phyloP scores from a whole-genome alignment of 2,888 invertebrate genomes.

The Hyposoter didymator region DNA sequence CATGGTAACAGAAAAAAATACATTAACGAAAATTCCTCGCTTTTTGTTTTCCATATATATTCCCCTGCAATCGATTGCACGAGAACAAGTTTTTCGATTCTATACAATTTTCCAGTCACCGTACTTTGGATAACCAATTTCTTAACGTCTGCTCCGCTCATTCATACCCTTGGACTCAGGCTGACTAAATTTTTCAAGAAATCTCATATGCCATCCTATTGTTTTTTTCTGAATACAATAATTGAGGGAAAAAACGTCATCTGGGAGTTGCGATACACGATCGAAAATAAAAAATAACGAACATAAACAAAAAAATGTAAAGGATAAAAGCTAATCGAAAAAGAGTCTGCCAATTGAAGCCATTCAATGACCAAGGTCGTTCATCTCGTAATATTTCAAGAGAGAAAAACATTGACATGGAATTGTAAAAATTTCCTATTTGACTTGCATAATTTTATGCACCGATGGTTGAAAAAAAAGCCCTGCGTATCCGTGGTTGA shows the following conservation, averaged over 20 bases:
- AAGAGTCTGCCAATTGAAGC: too few species aligned
- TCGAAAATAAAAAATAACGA: too few species aligned
- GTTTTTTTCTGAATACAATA: neutral
- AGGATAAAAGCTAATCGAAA: too few species aligned
- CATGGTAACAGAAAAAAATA: constrained; percentile 41
- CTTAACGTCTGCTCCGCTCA: neutral
- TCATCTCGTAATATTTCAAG: too few species aligned
- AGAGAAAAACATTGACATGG: too few species aligned
- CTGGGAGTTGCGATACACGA: neutral
- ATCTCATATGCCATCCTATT: neutral
- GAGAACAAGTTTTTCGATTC: neutral
- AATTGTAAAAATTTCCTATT: too few species aligned
- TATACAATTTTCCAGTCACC: neutral
- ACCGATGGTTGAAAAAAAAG: too few species aligned
- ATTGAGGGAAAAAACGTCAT: neutral
- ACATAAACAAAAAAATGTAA: too few species aligned
- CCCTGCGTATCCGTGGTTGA: too few species aligned
- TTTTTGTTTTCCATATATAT: constrained; percentile 10
- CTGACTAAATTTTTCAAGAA: neutral
- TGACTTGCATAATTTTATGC: too few species aligned
- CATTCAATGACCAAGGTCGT: too few species aligned
- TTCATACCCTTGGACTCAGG: neutral
- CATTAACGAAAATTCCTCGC: constrained; percentile 28
- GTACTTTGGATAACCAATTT: neutral
- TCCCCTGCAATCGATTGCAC: neutral